Evolutionary conservation across 2,113 vertebrate genomes (phyloP).

Genomic region (Lepus europaeus): DNA sequence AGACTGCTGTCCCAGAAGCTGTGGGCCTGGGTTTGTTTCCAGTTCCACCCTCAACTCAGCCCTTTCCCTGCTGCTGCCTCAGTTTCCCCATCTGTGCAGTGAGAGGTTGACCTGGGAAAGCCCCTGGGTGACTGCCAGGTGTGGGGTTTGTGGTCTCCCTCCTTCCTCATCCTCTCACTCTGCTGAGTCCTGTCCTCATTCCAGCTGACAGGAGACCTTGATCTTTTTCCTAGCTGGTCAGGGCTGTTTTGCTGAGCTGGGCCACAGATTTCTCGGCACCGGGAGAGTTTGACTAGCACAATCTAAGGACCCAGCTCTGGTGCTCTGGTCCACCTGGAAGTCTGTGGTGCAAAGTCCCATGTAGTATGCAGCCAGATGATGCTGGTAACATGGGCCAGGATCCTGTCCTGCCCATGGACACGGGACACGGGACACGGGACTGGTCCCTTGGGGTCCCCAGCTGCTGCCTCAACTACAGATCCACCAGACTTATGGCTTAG

Average conservation of each 20-base stretch:
- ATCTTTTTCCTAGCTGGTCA: background rate
- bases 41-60: background rate
- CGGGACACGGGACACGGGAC: too few species aligned
- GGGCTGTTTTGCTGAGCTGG: background rate
- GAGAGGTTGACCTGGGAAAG: background rate
- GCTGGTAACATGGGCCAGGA: too few species aligned
- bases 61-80: background rate
- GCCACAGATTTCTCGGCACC: background rate
- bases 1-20: background rate
- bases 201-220: background rate
- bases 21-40: background rate
- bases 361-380: background rate
- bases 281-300: background rate
- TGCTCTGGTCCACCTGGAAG: background rate
- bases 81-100: background rate
- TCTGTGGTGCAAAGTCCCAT: rapidly evolving
- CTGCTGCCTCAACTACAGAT: background rate
- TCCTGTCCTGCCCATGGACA: background rate
- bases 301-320: background rate
- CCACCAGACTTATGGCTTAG: background rate
- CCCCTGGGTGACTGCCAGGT: background rate
- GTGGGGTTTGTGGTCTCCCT: background rate
- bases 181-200: background rate
- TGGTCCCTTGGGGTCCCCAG: too few species aligned
- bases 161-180: background rate